Percentiles rank a stretch among this genome's conserved stretches.
Conservation (phyloP, 2,888 invertebrate species). For the Ectobius pallidus region DNA sequence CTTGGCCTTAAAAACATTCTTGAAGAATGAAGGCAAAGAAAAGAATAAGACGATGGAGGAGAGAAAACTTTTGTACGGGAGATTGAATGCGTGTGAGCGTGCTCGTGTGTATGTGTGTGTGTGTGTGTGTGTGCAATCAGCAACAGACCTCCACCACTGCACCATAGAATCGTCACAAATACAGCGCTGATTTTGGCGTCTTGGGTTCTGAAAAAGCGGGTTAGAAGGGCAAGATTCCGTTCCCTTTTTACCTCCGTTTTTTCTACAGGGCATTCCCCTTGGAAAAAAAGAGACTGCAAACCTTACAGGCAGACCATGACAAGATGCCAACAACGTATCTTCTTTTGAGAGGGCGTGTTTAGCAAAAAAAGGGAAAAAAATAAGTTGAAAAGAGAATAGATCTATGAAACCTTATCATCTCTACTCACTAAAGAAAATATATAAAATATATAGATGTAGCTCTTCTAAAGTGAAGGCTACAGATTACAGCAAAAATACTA, state of each 20-base stretch:
- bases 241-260: background rate
- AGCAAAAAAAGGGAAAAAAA: background rate
- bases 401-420: background rate
- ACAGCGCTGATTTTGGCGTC: background rate
- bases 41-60: no score
- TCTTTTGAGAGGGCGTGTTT: background rate
- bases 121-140: background rate
- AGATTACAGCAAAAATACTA: no score
- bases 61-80: no score
- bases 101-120: no score
- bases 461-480: no score
- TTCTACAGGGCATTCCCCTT: background rate
- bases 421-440: no score
- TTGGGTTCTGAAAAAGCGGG: background rate
- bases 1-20: no score
- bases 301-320: slow-evolving; percentile 6
- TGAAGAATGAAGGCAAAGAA: no score
- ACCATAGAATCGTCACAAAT: background rate
- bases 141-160: background rate
- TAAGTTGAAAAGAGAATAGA: background rate
- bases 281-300: background rate
- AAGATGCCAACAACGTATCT: slow-evolving; percentile 12
- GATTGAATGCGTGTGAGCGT: no score
- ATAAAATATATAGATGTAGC: no score
- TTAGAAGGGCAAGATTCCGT: background rate